A percentile compares a stretch with the other conserved stretches of the same genome.
Evolutionary conservation across 2,113 vertebrate species (phyloP).

Genomic region (Ceyx melanurus): DNA sequence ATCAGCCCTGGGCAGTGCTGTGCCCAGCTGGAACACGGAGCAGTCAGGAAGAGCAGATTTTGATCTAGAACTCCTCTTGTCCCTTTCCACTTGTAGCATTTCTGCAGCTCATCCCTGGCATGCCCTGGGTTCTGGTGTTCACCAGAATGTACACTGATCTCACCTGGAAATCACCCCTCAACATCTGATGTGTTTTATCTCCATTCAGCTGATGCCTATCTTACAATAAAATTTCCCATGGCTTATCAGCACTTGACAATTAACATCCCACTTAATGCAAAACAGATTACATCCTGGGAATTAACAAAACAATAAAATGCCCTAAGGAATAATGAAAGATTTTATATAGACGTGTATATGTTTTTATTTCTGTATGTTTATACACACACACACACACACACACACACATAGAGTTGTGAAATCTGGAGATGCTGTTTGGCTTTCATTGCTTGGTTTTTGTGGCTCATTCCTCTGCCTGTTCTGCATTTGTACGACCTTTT

Average conservation of each 20-base stretch:
- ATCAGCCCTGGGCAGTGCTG: background rate
- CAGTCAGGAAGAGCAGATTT: background rate
- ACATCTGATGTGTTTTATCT: conserved; percentile 31
- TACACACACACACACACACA: background rate
- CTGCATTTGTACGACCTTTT: background rate
- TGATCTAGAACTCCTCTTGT: background rate
- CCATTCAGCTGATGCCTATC: conserved; percentile 56
- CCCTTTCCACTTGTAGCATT: background rate
- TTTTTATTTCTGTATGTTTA: background rate
- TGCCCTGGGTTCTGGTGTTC: background rate
- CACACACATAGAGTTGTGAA: background rate
- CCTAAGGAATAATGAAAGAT: conserved; percentile 22
- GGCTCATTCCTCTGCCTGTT: background rate
- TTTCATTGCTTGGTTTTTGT: background rate
- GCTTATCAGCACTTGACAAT: conserved; percentile 54
- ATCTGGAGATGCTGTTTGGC: background rate
- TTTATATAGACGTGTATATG: background rate
- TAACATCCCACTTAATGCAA: conserved; percentile 63
- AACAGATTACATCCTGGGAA: conserved; percentile 60
- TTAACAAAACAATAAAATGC: conserved; percentile 58
- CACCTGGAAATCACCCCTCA: background rate
- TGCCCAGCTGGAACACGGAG: background rate
- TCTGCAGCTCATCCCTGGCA: background rate
- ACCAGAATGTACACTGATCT: background rate
- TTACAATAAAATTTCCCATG: conserved; percentile 54